These are phyloP conservation scores for Pseudocheirus occidentalis DNA, from an alignment of 2,797 vertebrate species.

Conservation along the genomic window DNA sequence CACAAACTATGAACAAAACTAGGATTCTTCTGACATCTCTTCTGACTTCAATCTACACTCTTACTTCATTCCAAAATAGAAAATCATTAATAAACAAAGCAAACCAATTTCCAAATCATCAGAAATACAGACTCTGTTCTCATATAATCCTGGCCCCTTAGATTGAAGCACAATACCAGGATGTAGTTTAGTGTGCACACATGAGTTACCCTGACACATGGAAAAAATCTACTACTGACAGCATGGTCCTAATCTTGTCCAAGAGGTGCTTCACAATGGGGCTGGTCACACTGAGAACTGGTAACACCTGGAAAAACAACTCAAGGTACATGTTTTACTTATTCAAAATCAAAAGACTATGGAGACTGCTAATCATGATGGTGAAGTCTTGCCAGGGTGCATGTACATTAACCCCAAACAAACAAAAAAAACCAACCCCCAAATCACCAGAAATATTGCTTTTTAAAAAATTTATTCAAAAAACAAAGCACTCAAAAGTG, in stretches of 20 bases:
- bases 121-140: neutral
- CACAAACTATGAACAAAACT: neutral
- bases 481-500: neutral
- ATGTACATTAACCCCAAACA: neutral
- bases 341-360: neutral
- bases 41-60: neutral
- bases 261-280: neutral
- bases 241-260: neutral
- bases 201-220: neutral
- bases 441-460: neutral
- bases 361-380: neutral
- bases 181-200: neutral
- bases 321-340: neutral
- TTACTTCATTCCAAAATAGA: neutral
- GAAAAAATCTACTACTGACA: neutral
- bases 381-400: neutral
- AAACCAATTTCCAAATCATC: neutral
- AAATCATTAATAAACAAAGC: neutral
- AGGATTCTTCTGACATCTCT: neutral
- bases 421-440: too few species aligned
- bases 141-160: neutral
- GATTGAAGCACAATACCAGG: neutral
- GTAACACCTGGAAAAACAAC: neutral
- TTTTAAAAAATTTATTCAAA: neutral
- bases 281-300: neutral